Evolutionary conservation across 2,113 vertebrate genomes (phyloP).

Genomic region (Lontra canadensis): DNA sequence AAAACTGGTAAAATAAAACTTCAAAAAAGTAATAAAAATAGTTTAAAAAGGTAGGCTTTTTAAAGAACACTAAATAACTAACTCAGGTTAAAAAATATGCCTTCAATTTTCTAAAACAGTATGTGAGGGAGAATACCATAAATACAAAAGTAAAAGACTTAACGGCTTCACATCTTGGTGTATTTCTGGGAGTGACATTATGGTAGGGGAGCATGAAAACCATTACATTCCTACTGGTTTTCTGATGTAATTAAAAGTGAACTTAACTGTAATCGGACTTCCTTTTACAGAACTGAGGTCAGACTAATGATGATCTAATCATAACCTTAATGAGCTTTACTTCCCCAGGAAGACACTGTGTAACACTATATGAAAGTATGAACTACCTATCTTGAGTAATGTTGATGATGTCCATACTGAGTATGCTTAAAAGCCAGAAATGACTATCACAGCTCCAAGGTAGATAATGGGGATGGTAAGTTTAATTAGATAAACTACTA

Average conservation of each 20-base stretch:
- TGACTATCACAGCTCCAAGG: not conserved
- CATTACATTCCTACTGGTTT: not conserved
- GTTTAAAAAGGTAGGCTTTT: not conserved
- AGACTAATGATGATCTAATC: not conserved
- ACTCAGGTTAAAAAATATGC: not conserved
- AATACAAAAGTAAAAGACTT: not conserved
- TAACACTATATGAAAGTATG: not conserved
- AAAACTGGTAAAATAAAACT: not conserved
- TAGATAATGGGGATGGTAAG: not conserved
- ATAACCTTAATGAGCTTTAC: not conserved
- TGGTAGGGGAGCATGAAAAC: not conserved
- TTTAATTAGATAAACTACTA: not conserved
- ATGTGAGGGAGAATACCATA: not conserved
- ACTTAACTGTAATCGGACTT: slow-evolving; percentile 16
- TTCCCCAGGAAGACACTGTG: not conserved
- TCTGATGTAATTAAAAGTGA: slow-evolving; percentile 38
- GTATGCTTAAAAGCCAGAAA: not conserved
- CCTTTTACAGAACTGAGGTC: slow-evolving; percentile 20
- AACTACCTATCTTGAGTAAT: not conserved
- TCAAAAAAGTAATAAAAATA: not conserved
- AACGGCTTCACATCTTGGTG: not conserved
- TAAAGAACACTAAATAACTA: not conserved
- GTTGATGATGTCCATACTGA: not conserved
- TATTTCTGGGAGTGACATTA: not conserved
- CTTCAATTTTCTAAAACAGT: slow-evolving; percentile 7